Evolutionary conservation across 2,888 invertebrate species (phyloP), one percentile per base, ranked within the genome.

Genomic region (Cerastis leucographa): DNA sequence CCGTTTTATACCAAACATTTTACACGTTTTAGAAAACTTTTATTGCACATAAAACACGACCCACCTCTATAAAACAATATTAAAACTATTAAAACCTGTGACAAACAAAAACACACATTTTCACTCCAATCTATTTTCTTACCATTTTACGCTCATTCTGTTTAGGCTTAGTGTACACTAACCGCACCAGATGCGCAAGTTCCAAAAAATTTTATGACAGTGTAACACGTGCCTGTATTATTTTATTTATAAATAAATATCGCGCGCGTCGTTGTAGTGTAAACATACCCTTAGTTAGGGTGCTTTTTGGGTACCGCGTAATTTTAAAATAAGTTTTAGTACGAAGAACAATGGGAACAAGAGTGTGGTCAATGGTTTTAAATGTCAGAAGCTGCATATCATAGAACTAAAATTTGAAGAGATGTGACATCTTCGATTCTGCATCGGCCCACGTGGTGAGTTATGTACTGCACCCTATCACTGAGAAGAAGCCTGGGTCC

Each of bases 231-330:
- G 95, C 95, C 94, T 87, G 92, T 92, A 92, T 93, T 93, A 94
- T 94, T 92, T 91, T 92, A 87, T 93, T 94, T 91, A 93, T 96
- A 95, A 95, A 96, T 94, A 96, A 95, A 96, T 95, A 95, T 92
- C 89, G 91, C 92, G 90, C 91, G 93, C 87, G 91, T 89, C 86
- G 89, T 88, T 86, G 81, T 88, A 88, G 89, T 93, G 93, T 96
- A 96, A 95, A 96, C 94, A 95, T 87, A 92, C 93, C 95, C 94
- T 95, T 94, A 91, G 80, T 77, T 89, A 85, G 90, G 91, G 89
- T 88, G 84, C 76, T 80, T 89, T 84, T 88, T 61, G 88, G 85
- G 89, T 84, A 89, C 87, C 80, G 74, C 82, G 46, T 56, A 22
- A 25, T 49, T 22, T 83, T 42, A 4, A 22, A 54, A 46, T 46